These are phyloP conservation scores for Lithophane ornitopus DNA, from an alignment of 2,888 invertebrate species.

Conservation along the genomic window DNA sequence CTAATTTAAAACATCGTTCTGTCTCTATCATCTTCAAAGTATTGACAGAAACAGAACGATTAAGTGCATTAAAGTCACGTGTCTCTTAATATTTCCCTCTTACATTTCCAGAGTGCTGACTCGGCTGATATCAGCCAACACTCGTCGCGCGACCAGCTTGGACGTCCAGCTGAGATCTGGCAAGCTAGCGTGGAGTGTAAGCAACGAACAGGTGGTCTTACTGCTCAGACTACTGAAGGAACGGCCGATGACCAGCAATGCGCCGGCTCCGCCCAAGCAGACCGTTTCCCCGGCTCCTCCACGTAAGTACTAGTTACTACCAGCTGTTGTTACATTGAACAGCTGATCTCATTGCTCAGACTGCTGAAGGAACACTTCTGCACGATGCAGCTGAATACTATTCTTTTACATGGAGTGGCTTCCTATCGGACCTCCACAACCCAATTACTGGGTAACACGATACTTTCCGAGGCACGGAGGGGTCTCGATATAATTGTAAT, in stretches of 20 bases:
- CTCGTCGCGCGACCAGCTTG: constrained; percentile 79
- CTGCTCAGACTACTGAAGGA: constrained; percentile 79
- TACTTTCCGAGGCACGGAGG: neutral
- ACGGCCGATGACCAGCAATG: constrained; percentile 55
- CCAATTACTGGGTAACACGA: too few relatives aligned
- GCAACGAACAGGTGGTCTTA: constrained; percentile 80
- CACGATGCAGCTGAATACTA: neutral
- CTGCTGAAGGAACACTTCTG: constrained; percentile 74
- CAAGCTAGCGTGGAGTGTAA: constrained; percentile 82
- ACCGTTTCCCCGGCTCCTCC: neutral
- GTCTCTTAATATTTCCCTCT: neutral
- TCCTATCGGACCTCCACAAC: too few relatives aligned
- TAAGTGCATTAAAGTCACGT: neutral
- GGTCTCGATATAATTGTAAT: too few relatives aligned
- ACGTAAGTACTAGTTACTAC: neutral
- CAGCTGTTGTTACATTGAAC: constrained; percentile 69
- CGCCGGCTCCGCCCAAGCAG: constrained; percentile 51
- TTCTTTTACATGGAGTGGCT: neutral
- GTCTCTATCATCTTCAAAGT: neutral
- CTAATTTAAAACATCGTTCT: neutral
- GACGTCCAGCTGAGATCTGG: constrained; percentile 77
- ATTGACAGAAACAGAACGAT: neutral
- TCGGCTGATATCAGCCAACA: constrained; percentile 79
- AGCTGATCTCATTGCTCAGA: constrained; percentile 78
- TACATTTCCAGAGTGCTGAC: constrained; percentile 77